A percentile compares a stretch with the other conserved stretches of the same genome.
These are phyloP conservation scores for Zaprionus obscuricornis DNA, from an alignment of 2,888 invertebrate genomes.

Conservation along the genomic window DNA sequence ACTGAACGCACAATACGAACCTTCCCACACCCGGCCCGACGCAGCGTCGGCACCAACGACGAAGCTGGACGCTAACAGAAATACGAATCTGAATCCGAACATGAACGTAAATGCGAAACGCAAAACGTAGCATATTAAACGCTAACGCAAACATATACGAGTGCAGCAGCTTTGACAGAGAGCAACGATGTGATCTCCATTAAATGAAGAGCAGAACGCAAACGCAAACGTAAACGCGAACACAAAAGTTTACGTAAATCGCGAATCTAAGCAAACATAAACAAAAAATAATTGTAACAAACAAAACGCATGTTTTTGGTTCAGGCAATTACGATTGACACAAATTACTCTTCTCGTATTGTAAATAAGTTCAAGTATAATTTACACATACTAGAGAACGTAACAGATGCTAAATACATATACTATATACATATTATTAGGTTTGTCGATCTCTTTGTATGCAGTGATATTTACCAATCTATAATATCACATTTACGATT, in stretches of 20 bases:
- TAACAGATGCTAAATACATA: no score
- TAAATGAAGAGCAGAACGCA: constrained; percentile 25
- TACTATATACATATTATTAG: no score
- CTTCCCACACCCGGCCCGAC: constrained; percentile 36
- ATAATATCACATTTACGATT: no score
- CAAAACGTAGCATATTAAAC: not conserved
- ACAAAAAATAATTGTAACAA: constrained; percentile 1
- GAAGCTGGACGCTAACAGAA: constrained; percentile 25
- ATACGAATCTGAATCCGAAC: constrained; percentile 3
- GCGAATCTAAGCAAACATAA: constrained; percentile 3
- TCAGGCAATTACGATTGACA: no score
- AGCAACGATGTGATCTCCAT: constrained; percentile 29
- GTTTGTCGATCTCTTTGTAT: no score
- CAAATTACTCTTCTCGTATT: no score
- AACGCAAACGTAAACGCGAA: constrained; percentile 6
- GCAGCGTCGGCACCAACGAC: constrained; percentile 30
- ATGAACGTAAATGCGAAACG: constrained; percentile 3
- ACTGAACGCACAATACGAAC: constrained; percentile 49
- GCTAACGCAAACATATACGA: constrained; percentile 17
- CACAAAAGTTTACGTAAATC: constrained; percentile 10
- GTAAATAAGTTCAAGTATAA: no score
- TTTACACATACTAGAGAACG: no score
- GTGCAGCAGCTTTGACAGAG: constrained; percentile 10
- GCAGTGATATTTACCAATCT: no score
- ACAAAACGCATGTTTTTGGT: no score